Percentiles rank a stretch among this genome's conserved stretches.
phyloP scores from a whole-genome alignment of 2,113 vertebrate genomes.

The Leptodactylus fuscus region DNA sequence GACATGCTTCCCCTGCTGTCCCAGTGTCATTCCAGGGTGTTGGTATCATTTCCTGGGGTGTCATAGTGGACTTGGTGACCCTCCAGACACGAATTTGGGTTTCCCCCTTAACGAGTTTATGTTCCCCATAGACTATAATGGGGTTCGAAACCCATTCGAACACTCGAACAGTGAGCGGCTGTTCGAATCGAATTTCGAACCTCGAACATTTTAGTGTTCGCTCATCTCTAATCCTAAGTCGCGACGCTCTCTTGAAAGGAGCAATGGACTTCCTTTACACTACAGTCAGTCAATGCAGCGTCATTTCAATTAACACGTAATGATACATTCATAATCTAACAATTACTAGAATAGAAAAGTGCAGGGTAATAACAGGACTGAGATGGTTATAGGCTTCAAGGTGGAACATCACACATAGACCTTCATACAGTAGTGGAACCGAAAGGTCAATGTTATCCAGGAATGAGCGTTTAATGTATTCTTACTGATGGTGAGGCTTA shows the following conservation, averaged over 20 bases:
- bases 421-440: background rate
- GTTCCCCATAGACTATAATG: too few species aligned
- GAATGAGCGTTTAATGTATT: background rate
- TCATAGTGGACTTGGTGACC: too few species aligned
- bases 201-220: too few species aligned
- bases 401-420: background rate
- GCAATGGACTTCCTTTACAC: background rate
- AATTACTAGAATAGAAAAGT: background rate
- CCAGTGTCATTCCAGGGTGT: too few species aligned
- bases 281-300: background rate
- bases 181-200: too few species aligned
- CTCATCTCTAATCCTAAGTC: too few species aligned
- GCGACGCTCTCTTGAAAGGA: background rate
- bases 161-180: too few species aligned
- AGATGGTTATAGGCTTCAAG: background rate
- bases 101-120: too few species aligned
- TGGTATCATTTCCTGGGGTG: too few species aligned
- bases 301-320: slow-evolving; percentile 5
- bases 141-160: too few species aligned
- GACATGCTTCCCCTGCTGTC: too few species aligned
- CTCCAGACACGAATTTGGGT: too few species aligned
- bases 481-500: background rate
- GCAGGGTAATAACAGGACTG: background rate
- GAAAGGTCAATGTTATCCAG: slow-evolving; percentile 8
- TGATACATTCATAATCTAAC: background rate